Evolutionary conservation across 2,797 vertebrate genomes (phyloP), one percentile per base, ranked within the genome.

Genomic region (Xyrichtys novacula): DNA sequence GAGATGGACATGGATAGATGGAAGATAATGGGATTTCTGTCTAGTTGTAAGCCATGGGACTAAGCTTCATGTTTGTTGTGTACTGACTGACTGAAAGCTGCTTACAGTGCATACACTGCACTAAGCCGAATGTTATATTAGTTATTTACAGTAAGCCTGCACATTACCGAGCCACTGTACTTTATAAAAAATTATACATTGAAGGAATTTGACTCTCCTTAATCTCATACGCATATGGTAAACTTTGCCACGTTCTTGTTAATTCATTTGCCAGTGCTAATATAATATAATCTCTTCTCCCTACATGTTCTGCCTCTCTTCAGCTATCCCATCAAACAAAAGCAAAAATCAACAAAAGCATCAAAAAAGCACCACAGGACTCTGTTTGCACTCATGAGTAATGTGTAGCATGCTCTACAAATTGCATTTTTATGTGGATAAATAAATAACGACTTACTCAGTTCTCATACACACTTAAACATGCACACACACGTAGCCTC

Each of bases 21-120:
- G 71, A 83, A 76, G 78, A 84, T 89, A 88, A 87, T 85, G 80
- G 74, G 84, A 86, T 86, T 88, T 80, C 74, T 86, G 84, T 74
- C 69, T 53, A 62, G 74, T 86, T 89, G 79, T 90, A 92, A 92
- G 81, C 88, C 68, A 20, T 38, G 71, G 74, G 79, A 88, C 86
- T 90, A 86, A 89, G 89, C 81, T 86, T 82, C 61, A 83, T 92
- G 85, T 90, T 89, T 87, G 89, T 80, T 91, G 86, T 88, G 78
- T 84, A 78, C 79, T 78, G 87, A 88, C 65, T 81, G 85, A 83
- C 74, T 83, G 81, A 92, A 91, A 91, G 91, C 88, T 84, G 90
- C 90, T 93, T 93, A 93, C 48, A 74, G 75, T 75, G 82, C 78
- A 83, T 69, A 58, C 66, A 71, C 76, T 56, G 83, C 55, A 29